Evolutionary conservation across 23 tunicate genomes (phyloP), one percentile per base, ranked within the genome.

Genomic region (Ascidia mentula): DNA sequence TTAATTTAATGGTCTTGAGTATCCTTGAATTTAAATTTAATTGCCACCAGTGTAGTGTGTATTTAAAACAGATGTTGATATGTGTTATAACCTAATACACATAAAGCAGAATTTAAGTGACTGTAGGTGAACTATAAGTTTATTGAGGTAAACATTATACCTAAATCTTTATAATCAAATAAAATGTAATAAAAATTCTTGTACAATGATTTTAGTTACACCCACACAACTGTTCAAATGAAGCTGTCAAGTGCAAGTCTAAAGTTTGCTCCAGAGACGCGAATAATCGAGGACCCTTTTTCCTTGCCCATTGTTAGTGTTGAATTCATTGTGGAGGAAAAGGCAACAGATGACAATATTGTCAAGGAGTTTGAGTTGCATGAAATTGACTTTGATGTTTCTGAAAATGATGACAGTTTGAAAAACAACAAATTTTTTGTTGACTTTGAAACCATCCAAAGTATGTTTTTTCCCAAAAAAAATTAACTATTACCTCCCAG

Each of bases 401-500:
- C 24, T 53, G 22, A 26, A 28, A 53, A 53, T 53, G 65, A 53
- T 53, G 13, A 53, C 22, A 53, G 7, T 53, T 20, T 53, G 2
- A 53, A 53, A 9, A 53, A 53, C 65, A 53, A 53, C 65, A 53
- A 53, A 3, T 53, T 53, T 53, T 53, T 53, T 53, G 65, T 53
- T 26, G 65, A 53, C 13, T 53, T 53, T 53, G 65, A 53, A 53
- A 53, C 65, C 22, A 20, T 53, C 4, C 65, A 53, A 53, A 28
- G 65, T 53, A 53, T 42, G 53, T 42, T 42, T 42, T 42, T 15
- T 9, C 15, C 53, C 53, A 9, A 9, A 42, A 42, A 12, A 42
- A 42, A 42, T 42, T 9, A 42, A 15, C 15, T 15, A 42, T 42
- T 15, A 42, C 12, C 15, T 42, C 12, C 53, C 53, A 42, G n/a